Percentiles rank a stretch among this genome's conserved stretches.
Evolutionary conservation across 2,797 vertebrate species (phyloP).

Genomic region (Anguilla anguilla): DNA sequence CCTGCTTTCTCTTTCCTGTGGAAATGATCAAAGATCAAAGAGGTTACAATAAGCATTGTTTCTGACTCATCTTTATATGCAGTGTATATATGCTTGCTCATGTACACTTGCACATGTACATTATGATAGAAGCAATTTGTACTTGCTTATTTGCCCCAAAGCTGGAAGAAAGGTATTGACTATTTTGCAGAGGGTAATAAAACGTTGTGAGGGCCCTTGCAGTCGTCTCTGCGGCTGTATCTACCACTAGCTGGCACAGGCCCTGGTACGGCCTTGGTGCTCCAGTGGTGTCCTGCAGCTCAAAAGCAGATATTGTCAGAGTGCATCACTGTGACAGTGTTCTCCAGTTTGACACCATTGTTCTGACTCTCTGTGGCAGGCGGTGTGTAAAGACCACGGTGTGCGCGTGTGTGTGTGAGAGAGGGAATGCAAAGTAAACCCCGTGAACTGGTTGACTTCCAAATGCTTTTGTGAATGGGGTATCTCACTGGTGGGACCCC

Average conservation of each 20-base stretch:
- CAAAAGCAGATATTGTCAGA: constrained; percentile 88
- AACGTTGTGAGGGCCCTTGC: background rate
- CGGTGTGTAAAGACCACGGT: constrained; percentile 19
- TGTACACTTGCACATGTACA: background rate
- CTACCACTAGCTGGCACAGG: constrained; percentile 82
- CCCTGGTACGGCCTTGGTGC: constrained; percentile 71
- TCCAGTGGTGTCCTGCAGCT: constrained; percentile 63
- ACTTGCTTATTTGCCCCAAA: background rate
- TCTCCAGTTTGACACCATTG: constrained; percentile 88
- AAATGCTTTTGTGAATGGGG: background rate
- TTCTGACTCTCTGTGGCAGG: constrained; percentile 71
- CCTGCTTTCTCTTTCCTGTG: background rate
- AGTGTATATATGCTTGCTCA: background rate
- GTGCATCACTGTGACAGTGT: constrained; percentile 76
- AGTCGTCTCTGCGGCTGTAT: constrained; percentile 52
- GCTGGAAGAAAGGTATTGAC: background rate
- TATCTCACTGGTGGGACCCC: background rate
- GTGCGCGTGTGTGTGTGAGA: background rate
- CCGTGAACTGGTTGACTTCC: background rate
- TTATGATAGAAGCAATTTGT: background rate
- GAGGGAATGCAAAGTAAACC: background rate
- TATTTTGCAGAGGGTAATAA: constrained; percentile 13
- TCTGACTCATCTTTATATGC: background rate
- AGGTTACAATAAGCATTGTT: background rate
- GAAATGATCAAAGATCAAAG: background rate